A percentile compares a stretch with the other conserved stretches of the same genome.
Conservation (phyloP, 2,797 vertebrate species). For the Ambastaia sidthimunki region DNA sequence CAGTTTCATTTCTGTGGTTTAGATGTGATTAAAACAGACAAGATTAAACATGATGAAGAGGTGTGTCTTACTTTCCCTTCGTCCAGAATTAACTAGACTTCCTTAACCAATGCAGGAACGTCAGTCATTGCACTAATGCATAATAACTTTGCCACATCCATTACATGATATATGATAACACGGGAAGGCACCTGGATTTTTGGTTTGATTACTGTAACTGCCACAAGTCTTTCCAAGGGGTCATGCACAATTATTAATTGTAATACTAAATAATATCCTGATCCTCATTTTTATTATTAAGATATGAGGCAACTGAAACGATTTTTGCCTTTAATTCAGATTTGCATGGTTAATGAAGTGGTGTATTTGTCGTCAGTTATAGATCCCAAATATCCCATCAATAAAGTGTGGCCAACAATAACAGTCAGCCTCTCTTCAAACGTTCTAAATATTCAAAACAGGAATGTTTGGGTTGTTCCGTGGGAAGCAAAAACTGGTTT, state of each 20-base stretch:
- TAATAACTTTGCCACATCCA: background rate
- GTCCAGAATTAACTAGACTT: slow-evolving; percentile 12
- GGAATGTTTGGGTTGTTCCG: slow-evolving; percentile 11
- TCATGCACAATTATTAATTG: background rate
- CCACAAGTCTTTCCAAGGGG: background rate
- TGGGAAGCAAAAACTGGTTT: slow-evolving; percentile 41
- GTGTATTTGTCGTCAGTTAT: background rate
- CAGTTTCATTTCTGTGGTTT: slow-evolving; percentile 14
- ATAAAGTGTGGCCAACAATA: background rate
- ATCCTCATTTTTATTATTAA: background rate
- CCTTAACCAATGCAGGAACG: background rate
- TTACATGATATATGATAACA: background rate
- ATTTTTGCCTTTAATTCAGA: background rate
- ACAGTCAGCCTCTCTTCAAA: background rate
- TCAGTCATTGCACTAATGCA: background rate
- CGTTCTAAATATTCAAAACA: background rate
- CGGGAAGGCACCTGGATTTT: background rate
- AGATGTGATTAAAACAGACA: slow-evolving; percentile 48
- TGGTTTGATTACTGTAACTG: background rate
- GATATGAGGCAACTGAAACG: background rate
- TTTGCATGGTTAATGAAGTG: background rate
- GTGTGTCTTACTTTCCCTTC: slow-evolving; percentile 46
- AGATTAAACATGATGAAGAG: slow-evolving; percentile 53
- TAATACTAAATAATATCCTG: background rate
- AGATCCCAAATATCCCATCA: background rate